A percentile compares a stretch with the other conserved stretches of the same genome.
Evolutionary conservation across 2,888 invertebrate genomes (phyloP).

Genomic region (Biston betularia): DNA sequence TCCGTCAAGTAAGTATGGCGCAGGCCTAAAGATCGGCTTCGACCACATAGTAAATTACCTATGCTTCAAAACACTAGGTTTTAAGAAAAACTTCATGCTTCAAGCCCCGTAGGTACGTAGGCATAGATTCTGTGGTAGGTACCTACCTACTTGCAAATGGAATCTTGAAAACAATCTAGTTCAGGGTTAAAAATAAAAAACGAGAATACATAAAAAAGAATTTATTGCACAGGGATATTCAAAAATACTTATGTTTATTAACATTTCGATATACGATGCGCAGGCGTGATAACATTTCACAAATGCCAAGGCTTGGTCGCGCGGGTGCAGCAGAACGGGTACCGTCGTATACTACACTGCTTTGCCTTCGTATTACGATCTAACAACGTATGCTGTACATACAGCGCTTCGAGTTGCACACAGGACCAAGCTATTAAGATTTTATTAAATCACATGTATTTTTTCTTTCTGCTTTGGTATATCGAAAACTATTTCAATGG

Average conservation of each 20-base stretch:
- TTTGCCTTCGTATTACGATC: neutral
- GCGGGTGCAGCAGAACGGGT: neutral
- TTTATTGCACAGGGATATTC: conserved; percentile 82
- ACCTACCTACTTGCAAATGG: too few relatives aligned
- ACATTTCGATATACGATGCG: conserved; percentile 59
- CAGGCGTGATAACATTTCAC: conserved; percentile 46
- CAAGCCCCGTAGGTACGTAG: too few relatives aligned
- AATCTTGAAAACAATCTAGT: too few relatives aligned
- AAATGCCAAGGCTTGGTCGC: conserved; percentile 50
- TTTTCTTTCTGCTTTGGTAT: conserved; percentile 30
- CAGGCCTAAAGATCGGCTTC: too few relatives aligned
- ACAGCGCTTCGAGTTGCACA: neutral
- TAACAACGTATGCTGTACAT: too few relatives aligned
- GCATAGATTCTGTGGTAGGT: too few relatives aligned
- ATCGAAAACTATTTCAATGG: conserved; percentile 38
- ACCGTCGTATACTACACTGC: too few relatives aligned
- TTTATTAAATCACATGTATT: neutral
- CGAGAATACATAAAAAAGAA: conserved; percentile 63
- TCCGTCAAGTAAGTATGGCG: too few relatives aligned
- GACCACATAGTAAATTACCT: too few relatives aligned
- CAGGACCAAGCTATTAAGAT: neutral
- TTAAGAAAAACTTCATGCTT: too few relatives aligned
- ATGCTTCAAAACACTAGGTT: too few relatives aligned
- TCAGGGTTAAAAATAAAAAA: conserved; percentile 40
- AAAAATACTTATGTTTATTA: conserved; percentile 72